Conservation (phyloP, 2,888 invertebrate genomes). For the Lasioglossum vierecki region DNA sequence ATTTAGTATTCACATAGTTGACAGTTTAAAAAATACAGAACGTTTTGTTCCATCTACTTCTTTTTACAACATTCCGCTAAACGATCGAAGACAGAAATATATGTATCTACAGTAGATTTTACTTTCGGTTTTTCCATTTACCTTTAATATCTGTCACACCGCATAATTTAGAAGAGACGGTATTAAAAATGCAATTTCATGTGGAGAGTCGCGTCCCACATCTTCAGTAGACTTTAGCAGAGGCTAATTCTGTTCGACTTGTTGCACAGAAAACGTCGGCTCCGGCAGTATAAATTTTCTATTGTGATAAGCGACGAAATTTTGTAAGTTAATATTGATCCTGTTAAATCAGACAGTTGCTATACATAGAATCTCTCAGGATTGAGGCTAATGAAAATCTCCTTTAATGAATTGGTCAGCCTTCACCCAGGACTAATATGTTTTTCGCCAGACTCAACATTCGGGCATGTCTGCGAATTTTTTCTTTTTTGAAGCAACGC, state of each 20-base stretch:
- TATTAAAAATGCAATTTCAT: neutral
- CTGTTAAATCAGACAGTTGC: neutral
- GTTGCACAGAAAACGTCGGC: neutral
- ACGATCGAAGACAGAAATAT: neutral
- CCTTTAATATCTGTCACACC: neutral
- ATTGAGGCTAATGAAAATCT: neutral
- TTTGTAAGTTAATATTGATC: neutral
- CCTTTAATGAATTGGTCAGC: neutral
- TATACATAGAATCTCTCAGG: neutral
- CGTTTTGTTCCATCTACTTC: neutral
- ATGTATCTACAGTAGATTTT: neutral
- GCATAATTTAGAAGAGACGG: neutral
- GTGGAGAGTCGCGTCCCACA: neutral
- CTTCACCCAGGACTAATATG: neutral
- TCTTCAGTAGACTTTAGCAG: neutral
- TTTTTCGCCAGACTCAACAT: too few species aligned
- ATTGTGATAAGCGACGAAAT: neutral
- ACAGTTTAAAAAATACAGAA: too few species aligned
- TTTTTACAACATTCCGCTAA: neutral
- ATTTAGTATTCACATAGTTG: too few species aligned
- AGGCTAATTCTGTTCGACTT: constrained; percentile 1
- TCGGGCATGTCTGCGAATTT: too few species aligned
- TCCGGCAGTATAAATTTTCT: neutral
- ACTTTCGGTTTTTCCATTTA: neutral
- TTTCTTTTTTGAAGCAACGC: too few species aligned